Evolutionary conservation across 2,888 invertebrate genomes (phyloP).

Genomic region (Atrina japonica): DNA sequence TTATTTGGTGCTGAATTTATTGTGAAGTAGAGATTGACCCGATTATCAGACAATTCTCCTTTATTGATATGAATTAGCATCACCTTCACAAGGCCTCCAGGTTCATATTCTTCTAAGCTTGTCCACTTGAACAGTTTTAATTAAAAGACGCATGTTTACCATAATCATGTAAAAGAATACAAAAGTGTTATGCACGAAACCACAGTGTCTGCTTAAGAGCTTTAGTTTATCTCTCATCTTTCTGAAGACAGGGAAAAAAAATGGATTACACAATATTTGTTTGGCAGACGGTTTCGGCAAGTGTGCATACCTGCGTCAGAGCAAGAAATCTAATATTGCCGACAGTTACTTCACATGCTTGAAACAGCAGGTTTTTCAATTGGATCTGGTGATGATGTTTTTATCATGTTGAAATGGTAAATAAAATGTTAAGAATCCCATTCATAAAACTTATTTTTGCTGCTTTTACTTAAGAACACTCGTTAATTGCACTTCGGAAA

Average conservation of each 20-base stretch:
- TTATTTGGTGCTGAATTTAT: too few species aligned
- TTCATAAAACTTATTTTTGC: neutral
- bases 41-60: too few species aligned
- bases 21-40: too few species aligned
- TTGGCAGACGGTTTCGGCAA: neutral
- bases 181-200: too few species aligned
- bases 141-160: too few species aligned
- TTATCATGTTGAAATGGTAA: too few species aligned
- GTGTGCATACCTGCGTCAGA: neutral
- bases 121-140: too few species aligned
- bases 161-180: too few species aligned
- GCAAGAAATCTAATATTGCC: too few species aligned
- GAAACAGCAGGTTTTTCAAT: constrained; percentile 8
- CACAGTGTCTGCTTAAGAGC: neutral
- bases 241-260: neutral
- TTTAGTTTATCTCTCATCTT: neutral
- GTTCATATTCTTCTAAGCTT: too few species aligned
- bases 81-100: too few species aligned
- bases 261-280: neutral
- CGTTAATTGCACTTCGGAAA: neutral
- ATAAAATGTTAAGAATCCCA: constrained; percentile 9
- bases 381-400: constrained; percentile 1
- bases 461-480: neutral
- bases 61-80: too few species aligned
- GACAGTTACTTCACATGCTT: neutral